These are phyloP conservation scores for Caenorhabditis sp. DNA, from an alignment of 2,888 invertebrate genomes.

Conservation along the genomic window DNA sequence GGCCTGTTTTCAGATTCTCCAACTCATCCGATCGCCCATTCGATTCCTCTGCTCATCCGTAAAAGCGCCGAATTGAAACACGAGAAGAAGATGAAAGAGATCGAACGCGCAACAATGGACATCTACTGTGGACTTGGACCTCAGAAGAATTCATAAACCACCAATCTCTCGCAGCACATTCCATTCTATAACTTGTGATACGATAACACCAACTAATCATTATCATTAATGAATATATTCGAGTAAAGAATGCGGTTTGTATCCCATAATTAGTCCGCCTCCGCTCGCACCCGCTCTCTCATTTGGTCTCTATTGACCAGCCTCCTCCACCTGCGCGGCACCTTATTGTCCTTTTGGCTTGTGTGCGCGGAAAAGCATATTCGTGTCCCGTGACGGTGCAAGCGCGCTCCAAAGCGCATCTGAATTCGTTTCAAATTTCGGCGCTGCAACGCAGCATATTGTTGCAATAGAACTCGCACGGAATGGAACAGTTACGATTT, in stretches of 20 bases:
- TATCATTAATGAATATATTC: not conserved
- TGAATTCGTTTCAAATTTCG: constrained; percentile 3
- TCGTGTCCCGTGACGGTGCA: constrained; percentile 13
- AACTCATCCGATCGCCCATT: constrained; percentile 18
- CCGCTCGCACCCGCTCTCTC: not conserved
- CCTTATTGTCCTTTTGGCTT: constrained; percentile 7
- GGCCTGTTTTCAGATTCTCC: constrained; percentile 24
- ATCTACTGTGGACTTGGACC: constrained; percentile 18
- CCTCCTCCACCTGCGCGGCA: not conserved
- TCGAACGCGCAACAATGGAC: constrained; percentile 14
- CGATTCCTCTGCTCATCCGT: constrained; percentile 26
- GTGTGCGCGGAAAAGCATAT: constrained; percentile 9
- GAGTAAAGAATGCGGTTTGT: not conserved
- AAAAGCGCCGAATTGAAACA: constrained; percentile 43
- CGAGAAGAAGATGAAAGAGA: constrained; percentile 33
- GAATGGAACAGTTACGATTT: constrained; percentile 6
- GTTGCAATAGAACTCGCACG: too few relatives aligned
- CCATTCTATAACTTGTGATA: constrained; percentile 21
- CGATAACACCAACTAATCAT: too few relatives aligned
- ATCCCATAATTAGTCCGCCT: not conserved
- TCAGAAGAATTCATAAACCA: too few relatives aligned
- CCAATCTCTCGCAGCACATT: too few relatives aligned
- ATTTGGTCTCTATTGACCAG: constrained; percentile 3
- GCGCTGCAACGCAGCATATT: constrained; percentile 27
- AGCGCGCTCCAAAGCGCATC: constrained; percentile 24